Conservation (phyloP, 2,888 invertebrate genomes). For the Apodemia mormo region DNA sequence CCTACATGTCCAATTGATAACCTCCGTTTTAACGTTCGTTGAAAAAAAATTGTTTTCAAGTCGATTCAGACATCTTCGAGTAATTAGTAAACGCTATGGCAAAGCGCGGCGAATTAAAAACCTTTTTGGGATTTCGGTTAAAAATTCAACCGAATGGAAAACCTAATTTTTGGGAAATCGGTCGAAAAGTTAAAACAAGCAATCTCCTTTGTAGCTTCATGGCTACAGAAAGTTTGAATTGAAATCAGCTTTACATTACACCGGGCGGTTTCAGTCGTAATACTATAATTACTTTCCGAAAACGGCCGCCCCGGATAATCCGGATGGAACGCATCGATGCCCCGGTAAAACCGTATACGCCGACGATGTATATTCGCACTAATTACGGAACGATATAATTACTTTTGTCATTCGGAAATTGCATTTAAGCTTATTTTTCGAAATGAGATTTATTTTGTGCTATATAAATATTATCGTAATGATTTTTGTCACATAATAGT, state of each 20-base stretch:
- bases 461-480: too few relatives aligned
- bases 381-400: neutral
- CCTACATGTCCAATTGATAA: too few relatives aligned
- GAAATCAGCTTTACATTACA: constrained; percentile 11
- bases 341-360: constrained; percentile 3
- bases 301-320: neutral
- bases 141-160: too few relatives aligned
- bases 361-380: constrained; percentile 2
- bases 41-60: too few relatives aligned
- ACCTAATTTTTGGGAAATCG: too few relatives aligned
- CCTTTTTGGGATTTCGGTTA: too few relatives aligned
- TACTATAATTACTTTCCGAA: constrained; percentile 14
- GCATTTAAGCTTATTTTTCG: neutral
- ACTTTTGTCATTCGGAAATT: neutral
- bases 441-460: neutral
- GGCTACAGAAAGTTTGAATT: neutral
- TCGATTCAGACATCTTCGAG: too few relatives aligned
- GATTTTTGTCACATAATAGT: too few relatives aligned
- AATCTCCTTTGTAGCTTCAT: neutral
- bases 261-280: neutral
- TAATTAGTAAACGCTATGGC: too few relatives aligned
- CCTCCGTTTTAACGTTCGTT: too few relatives aligned
- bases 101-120: too few relatives aligned
- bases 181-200: too few relatives aligned
- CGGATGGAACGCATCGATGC: constrained; percentile 10